Conservation (phyloP, 2,888 invertebrate genomes). For the Hyles lineata region DNA sequence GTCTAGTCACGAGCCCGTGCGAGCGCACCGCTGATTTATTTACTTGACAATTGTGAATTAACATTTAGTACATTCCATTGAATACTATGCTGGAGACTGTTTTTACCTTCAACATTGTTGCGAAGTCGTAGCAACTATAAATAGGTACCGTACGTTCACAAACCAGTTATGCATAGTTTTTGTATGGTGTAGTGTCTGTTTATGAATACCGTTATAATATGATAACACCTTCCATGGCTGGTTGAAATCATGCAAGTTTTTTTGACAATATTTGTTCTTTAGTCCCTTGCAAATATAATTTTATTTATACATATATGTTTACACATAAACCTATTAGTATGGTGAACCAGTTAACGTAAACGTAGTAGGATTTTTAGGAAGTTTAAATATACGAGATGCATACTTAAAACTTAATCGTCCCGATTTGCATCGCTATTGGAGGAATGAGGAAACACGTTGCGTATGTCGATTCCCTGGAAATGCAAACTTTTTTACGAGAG, state of each 20-base stretch:
- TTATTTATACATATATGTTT: too few relatives aligned
- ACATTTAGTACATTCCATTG: constrained; percentile 27
- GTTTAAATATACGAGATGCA: too few relatives aligned
- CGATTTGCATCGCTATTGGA: too few relatives aligned
- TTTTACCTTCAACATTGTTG: constrained; percentile 21
- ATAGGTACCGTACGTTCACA: constrained; percentile 7
- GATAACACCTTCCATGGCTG: neutral
- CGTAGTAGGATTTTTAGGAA: too few relatives aligned
- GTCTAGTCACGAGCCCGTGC: constrained; percentile 43
- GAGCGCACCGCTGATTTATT: constrained; percentile 41
- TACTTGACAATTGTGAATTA: constrained; percentile 23
- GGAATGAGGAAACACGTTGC: too few relatives aligned
- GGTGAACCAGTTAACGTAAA: too few relatives aligned
- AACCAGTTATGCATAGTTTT: neutral
- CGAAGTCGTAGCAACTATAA: constrained; percentile 11
- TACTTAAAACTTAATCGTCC: too few relatives aligned
- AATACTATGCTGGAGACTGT: constrained; percentile 11
- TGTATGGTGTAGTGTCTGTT: neutral
- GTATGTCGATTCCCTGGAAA: too few relatives aligned
- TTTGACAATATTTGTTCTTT: neutral
- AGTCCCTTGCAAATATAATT: neutral
- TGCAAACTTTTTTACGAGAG: too few relatives aligned
- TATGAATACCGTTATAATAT: neutral
- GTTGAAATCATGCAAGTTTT: constrained; percentile 6
- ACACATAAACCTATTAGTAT: too few relatives aligned